Conservation (phyloP, 1,140 invertebrate species). For the Aphelenchoides fujianensis region DNA sequence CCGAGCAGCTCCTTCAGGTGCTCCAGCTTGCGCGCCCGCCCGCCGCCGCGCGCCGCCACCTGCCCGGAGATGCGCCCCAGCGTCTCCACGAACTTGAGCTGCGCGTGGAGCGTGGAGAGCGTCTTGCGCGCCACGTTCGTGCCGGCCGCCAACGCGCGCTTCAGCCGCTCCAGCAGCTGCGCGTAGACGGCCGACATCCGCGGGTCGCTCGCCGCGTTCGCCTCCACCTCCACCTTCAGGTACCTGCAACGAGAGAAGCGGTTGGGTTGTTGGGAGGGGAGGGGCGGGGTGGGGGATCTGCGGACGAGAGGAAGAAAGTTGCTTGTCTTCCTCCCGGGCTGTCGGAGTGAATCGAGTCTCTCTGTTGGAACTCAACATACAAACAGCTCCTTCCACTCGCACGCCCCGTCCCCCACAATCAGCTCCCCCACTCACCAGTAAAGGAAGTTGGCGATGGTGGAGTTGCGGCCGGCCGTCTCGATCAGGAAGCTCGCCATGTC, state of each 20-base stretch:
- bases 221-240: slow-evolving; percentile 61
- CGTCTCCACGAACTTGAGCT: slow-evolving; percentile 75
- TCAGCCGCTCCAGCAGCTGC: slow-evolving; percentile 34
- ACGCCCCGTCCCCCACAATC: too few species aligned
- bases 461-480: slow-evolving; percentile 80
- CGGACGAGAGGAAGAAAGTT: too few species aligned
- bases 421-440: too few species aligned
- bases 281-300: too few species aligned
- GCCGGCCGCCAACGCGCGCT: slow-evolving; percentile 33
- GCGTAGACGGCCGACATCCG: slow-evolving; percentile 40
- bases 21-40: slow-evolving; percentile 78
- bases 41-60: slow-evolving; percentile 85
- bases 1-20: slow-evolving; percentile 27
- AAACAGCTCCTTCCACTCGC: too few species aligned
- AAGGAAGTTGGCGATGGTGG: slow-evolving; percentile 86
- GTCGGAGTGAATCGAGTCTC: too few species aligned
- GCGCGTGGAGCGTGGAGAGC: slow-evolving; percentile 29
- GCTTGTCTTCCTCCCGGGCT: too few species aligned
- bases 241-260: too few species aligned
- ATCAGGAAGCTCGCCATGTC: slow-evolving; percentile 89
- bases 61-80: slow-evolving; percentile 83
- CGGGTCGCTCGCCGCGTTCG: slow-evolving; percentile 40
- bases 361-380: too few species aligned
- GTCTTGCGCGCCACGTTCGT: slow-evolving; percentile 33
- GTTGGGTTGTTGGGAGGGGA: too few species aligned